Conservation (phyloP, 2,888 invertebrate species). For the Caenorhabditis doughertyi region DNA sequence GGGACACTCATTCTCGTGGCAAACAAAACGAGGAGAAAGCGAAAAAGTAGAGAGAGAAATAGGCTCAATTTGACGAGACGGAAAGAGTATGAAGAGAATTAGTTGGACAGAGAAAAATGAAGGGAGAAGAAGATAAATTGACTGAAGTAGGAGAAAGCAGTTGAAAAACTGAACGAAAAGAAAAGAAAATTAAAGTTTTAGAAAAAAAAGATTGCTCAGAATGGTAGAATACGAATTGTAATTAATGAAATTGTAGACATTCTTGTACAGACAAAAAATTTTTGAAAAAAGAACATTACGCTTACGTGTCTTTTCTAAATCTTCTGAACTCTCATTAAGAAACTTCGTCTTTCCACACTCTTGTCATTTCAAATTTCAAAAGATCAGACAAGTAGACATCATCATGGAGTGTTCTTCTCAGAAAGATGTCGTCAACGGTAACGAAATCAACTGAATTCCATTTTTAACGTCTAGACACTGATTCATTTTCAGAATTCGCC, state of each 20-base stretch:
- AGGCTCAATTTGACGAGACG: not conserved
- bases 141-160: not conserved
- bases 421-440: constrained; percentile 47
- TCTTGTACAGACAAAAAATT: no score
- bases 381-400: not conserved
- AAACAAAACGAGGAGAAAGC: not conserved
- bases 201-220: not conserved
- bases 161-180: not conserved
- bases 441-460: not conserved
- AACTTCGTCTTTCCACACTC: not conserved
- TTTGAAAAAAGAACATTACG: no score
- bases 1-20: constrained; percentile 34
- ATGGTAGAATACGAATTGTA: no score
- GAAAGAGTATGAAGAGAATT: constrained; percentile 1
- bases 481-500: constrained; percentile 5
- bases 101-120: constrained; percentile 1
- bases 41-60: not conserved
- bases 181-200: not conserved
- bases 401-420: constrained; percentile 56
- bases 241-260: no score
- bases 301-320: no score
- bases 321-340: no score
- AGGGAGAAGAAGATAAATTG: not conserved
- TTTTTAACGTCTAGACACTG: not conserved
- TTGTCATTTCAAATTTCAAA: not conserved